Percentiles rank a stretch among this genome's conserved stretches.
phyloP scores from a whole-genome alignment of 2,113 vertebrate genomes.

The Pachypanchax playfairii region DNA sequence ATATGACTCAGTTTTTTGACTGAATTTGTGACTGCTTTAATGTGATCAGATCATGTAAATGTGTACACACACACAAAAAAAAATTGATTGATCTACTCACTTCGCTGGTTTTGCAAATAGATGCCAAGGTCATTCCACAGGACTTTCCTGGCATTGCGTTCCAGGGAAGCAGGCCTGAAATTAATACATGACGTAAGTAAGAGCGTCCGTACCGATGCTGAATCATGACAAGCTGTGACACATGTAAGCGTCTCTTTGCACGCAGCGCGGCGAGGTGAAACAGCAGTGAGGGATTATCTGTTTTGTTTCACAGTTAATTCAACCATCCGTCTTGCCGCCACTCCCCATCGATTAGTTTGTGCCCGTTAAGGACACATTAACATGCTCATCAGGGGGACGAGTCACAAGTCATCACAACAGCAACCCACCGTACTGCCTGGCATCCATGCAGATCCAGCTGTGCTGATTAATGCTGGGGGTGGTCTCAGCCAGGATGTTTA shows the following conservation, averaged over 20 bases:
- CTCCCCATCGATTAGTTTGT: constrained; percentile 41
- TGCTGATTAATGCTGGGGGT: constrained; percentile 85
- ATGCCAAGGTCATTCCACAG: constrained; percentile 91
- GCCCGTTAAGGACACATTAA: constrained; percentile 41
- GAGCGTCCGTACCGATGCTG: constrained; percentile 16
- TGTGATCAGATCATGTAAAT: constrained; percentile 3
- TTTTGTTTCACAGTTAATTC: constrained; percentile 39
- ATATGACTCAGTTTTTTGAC: neutral
- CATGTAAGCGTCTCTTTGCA: constrained; percentile 2
- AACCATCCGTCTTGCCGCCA: constrained; percentile 24
- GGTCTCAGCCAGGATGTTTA: constrained; percentile 91
- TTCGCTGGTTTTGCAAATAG: constrained; percentile 95
- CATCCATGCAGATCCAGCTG: constrained; percentile 89
- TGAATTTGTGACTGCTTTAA: neutral
- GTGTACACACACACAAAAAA: constrained; percentile 4
- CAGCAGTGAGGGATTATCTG: constrained; percentile 15
- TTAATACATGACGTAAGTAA: constrained; percentile 43
- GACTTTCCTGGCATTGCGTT: constrained; percentile 92
- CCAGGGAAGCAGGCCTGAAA: constrained; percentile 92
- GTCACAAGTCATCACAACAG: constrained; percentile 45
- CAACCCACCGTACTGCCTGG: constrained; percentile 91
- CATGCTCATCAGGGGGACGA: constrained; percentile 54
- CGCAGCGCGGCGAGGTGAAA: constrained; percentile 8
- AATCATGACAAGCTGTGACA: constrained; percentile 35
- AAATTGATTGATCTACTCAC: constrained; percentile 77